A percentile compares a stretch with the other conserved stretches of the same genome.
These are phyloP conservation scores for Eulacestoma nigropectus DNA, from an alignment of 2,113 vertebrate genomes.

Conservation along the genomic window DNA sequence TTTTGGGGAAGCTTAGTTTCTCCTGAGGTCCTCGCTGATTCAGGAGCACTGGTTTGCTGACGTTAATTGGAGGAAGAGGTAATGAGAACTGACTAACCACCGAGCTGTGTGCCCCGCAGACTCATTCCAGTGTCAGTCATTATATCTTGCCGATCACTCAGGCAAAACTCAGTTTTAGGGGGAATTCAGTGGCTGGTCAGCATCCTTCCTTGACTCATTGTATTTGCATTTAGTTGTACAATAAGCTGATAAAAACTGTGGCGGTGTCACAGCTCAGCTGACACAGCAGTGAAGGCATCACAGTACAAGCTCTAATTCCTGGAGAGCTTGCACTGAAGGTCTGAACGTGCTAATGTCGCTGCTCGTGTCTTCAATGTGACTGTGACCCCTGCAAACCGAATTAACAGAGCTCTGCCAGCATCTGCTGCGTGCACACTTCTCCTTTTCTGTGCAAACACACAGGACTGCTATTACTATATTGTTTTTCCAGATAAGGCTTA, in stretches of 20 bases:
- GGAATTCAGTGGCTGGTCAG: not conserved
- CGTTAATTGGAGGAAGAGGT: not conserved
- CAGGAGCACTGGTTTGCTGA: not conserved
- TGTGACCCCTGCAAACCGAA: not conserved
- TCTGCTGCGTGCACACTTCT: not conserved
- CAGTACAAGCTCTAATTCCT: not conserved
- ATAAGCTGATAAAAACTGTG: not conserved
- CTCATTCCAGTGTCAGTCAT: not conserved
- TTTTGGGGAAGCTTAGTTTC: slow-evolving; percentile 4
- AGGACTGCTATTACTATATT: not conserved
- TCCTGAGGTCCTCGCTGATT: not conserved
- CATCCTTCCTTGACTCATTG: not conserved
- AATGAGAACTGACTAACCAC: slow-evolving; percentile 22
- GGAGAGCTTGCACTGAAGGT: not conserved
- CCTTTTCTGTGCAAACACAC: not conserved
- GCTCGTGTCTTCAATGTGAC: not conserved
- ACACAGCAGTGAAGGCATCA: not conserved
- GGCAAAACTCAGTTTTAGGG: not conserved
- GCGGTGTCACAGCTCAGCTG: not conserved
- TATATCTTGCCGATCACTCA: not conserved
- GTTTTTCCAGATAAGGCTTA: slow-evolving; percentile 10
- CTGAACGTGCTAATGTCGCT: not conserved
- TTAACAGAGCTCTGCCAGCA: not conserved
- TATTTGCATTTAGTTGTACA: not conserved
- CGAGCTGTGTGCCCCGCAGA: not conserved